Percentiles rank a stretch among this genome's conserved stretches.
These are phyloP conservation scores for Discoglossus pictus DNA, from an alignment of 2,797 vertebrate species.

Conservation along the genomic window DNA sequence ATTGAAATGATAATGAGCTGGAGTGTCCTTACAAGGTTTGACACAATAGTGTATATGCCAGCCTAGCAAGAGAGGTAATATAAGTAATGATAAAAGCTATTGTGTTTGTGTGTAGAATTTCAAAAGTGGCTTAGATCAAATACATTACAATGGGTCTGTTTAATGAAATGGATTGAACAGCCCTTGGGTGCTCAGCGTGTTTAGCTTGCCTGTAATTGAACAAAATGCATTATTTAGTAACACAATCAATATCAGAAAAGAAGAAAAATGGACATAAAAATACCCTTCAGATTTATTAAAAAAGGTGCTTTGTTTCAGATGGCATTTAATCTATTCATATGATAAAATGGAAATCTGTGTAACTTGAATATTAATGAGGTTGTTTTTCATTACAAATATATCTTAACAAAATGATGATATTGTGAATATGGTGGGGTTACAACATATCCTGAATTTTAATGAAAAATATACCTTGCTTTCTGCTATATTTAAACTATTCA, in stretches of 20 bases:
- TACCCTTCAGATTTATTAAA: constrained; percentile 12
- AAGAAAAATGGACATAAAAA: constrained; percentile 27
- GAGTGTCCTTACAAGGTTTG: constrained; percentile 39
- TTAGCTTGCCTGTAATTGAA: constrained; percentile 17
- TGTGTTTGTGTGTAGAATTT: constrained; percentile 27
- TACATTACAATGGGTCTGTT: constrained; percentile 22
- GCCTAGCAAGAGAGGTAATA: constrained; percentile 29
- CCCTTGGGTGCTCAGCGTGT: constrained; percentile 11
- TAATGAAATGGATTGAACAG: constrained; percentile 42
- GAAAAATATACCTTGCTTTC: background rate
- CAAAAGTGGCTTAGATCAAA: constrained; percentile 35
- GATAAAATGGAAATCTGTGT: constrained; percentile 14
- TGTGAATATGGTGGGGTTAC: constrained; percentile 7
- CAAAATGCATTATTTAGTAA: constrained; percentile 33
- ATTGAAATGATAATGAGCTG: constrained; percentile 45
- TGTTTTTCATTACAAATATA: constrained; percentile 32
- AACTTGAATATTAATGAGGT: constrained; percentile 24
- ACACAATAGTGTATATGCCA: constrained; percentile 30
- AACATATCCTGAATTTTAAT: constrained; percentile 3
- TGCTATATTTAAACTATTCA: constrained; percentile 8
- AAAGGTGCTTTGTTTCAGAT: constrained; percentile 13
- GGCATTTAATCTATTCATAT: constrained; percentile 24
- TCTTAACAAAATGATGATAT: background rate
- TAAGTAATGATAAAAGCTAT: constrained; percentile 37
- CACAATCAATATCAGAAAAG: constrained; percentile 15